These are phyloP conservation scores for Entomyzon cyanotis DNA, from an alignment of 2,113 vertebrate species.

Conservation along the genomic window DNA sequence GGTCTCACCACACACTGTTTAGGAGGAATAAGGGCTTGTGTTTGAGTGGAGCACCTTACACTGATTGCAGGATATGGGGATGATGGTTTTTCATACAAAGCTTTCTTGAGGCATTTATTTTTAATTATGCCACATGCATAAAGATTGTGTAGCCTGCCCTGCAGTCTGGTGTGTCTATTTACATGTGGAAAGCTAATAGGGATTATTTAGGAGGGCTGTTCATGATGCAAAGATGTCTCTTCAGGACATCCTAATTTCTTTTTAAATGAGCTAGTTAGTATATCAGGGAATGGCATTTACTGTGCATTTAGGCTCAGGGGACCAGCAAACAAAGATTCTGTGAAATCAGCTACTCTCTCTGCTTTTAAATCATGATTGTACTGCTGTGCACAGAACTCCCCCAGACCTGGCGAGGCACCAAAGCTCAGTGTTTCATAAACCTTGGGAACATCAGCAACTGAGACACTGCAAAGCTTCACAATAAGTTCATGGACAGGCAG, in stretches of 20 bases:
- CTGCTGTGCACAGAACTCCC: background rate
- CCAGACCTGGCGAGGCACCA: background rate
- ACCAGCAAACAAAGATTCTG: background rate
- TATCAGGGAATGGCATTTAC: background rate
- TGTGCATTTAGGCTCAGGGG: background rate
- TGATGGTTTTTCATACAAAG: background rate
- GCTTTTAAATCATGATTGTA: background rate
- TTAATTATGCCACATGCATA: background rate
- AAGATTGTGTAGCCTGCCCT: background rate
- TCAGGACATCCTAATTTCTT: background rate
- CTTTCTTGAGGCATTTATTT: background rate
- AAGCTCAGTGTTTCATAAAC: background rate
- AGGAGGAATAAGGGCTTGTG: background rate
- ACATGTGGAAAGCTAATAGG: background rate
- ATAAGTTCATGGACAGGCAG: background rate
- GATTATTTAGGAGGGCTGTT: background rate
- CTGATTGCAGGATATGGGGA: background rate
- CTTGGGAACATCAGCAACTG: background rate
- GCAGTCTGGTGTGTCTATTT: background rate
- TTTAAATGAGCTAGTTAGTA: background rate
- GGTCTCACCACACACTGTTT: background rate
- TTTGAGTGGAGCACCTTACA: background rate
- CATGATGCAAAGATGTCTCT: background rate
- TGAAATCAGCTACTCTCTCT: background rate
- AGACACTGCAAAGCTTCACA: background rate